Evolutionary conservation across 2,888 invertebrate species (phyloP), one percentile per base, ranked within the genome.

Genomic region (Apamea sordens): DNA sequence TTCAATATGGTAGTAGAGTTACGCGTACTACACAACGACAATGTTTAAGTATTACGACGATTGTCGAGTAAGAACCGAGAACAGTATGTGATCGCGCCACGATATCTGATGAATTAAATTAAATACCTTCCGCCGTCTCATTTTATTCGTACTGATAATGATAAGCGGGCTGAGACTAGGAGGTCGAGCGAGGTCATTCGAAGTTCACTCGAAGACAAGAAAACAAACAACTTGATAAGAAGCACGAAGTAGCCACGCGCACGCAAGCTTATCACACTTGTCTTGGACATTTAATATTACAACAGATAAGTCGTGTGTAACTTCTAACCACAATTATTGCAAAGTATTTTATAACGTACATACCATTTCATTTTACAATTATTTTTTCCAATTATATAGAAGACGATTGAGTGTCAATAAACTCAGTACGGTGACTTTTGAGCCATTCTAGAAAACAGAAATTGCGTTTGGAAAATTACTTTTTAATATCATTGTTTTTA

Each of bases 161-260:
- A 96, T 96, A 96, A 96, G 95, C 94, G 92, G 92, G 93, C 93
- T 93, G 93, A 91, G 93, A 93, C 94, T 92, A 93, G 93, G 95
- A 95, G 96, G 96, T 96, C 97, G 95, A 90, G 94, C 92, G 96
- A 96, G 96, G 96, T 95, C 96, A 96, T 93, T 91, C 95, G 95
- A 95, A 95, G 96, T 96, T 95, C 95, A 95, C 88, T 92, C 89
- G 92, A 90, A 94, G 89, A 93, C 93, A 92, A 93, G 94, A 95
- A 95, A 96, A 96, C 93, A 96, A 96, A 95, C 94, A 95, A 92
- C 89, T 91, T 93, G 97, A 97, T 97, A 97, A 96, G 94, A 92
- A 93, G 90, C 97, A 96, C 96, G 96, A 95, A 93, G 91, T 89
- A 92, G 93, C 93, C 96, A 96, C 96, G 96, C 93, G 94, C 93